Conservation (phyloP, 2,113 vertebrate species). For the Motacilla tschutschensis region DNA sequence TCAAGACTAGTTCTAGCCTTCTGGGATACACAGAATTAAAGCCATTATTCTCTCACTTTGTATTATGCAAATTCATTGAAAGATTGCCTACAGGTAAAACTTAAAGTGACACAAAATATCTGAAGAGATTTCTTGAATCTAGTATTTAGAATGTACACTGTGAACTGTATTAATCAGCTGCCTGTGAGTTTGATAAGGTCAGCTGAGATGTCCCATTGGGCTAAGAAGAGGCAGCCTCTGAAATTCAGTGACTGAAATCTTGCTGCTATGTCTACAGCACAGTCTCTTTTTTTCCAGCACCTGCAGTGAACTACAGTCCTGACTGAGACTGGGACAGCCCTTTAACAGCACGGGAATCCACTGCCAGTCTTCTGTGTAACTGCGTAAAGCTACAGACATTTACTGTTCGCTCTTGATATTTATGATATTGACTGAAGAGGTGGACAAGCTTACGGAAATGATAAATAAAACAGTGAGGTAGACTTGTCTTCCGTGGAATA, state of each 20-base stretch:
- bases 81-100: not conserved
- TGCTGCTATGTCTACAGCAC: rapidly evolving
- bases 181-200: not conserved
- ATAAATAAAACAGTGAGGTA: conserved; percentile 66
- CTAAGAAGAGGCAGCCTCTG: not conserved
- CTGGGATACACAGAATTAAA: not conserved
- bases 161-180: not conserved
- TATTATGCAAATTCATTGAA: not conserved
- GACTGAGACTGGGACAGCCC: not conserved
- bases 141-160: not conserved
- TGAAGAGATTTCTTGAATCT: not conserved
- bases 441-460: conserved; percentile 47
- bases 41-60: not conserved
- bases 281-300: not conserved
- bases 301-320: not conserved
- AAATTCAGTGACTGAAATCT: not conserved
- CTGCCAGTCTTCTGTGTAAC: not conserved
- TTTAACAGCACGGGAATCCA: not conserved
- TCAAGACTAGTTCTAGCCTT: not conserved
- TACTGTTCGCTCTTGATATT: conserved; percentile 52
- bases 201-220: not conserved
- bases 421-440: conserved; percentile 46
- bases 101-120: not conserved
- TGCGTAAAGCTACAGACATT: not conserved
- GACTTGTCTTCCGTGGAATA: conserved; percentile 64